A percentile compares a stretch with the other conserved stretches of the same genome.
phyloP scores from a whole-genome alignment of 2,113 vertebrate species.

The Nicator chloris region DNA sequence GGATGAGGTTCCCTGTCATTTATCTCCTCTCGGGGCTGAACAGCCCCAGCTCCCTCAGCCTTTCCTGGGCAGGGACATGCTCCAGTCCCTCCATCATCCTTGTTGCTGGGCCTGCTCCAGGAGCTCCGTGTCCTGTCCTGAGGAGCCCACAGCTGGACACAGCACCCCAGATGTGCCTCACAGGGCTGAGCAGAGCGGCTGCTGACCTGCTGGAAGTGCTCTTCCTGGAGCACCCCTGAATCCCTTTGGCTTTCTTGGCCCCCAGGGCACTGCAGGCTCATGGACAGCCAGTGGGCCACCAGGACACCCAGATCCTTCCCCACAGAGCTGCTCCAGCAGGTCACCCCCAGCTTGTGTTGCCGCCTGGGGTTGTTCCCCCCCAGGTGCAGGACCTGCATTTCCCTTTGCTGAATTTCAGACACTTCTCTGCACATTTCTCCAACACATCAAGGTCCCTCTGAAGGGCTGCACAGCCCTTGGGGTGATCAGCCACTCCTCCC shows the following conservation, averaged over 20 bases:
- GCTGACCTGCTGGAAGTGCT: background rate
- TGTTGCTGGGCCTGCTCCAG: background rate
- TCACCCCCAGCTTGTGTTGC: background rate
- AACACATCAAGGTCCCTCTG: background rate
- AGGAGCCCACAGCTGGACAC: background rate
- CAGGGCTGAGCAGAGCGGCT: background rate
- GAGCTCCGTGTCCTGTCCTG: background rate
- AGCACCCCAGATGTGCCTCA: background rate
- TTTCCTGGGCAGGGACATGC: fast-evolving
- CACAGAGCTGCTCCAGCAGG: background rate
- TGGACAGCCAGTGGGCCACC: background rate
- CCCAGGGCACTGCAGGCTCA: background rate
- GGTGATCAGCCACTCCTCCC: background rate
- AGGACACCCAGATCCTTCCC: background rate
- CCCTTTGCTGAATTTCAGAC: background rate
- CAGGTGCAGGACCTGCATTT: background rate
- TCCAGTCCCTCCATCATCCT: background rate
- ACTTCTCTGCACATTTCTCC: background rate
- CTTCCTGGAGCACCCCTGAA: background rate
- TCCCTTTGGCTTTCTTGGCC: background rate
- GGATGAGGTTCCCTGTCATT: background rate
- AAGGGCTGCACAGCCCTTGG: background rate
- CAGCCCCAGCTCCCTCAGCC: background rate
- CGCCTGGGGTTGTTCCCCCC: background rate
- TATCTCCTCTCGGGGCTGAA: background rate